Base-by-base conservation (phyloP, 2,113 vertebrate genomes). In the Gobius niger region DNA sequence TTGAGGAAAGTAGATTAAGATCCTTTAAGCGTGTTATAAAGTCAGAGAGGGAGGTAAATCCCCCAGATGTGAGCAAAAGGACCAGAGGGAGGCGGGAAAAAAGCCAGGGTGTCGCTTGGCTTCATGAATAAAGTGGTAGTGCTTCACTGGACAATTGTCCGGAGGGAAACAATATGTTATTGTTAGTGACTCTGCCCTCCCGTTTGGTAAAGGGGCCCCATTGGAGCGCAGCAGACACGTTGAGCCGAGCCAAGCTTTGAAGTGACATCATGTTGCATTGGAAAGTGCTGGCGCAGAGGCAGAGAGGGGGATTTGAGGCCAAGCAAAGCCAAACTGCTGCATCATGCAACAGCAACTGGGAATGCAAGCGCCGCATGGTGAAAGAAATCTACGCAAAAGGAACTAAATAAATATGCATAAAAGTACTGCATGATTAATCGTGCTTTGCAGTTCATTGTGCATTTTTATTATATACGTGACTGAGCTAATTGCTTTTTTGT, bases 1-100 rank as follows among this genome's bases (percentile, higher is more conserved):
- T 76, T 76, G 82, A 86, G 71, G 83, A 66, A 78, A 86, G 83
- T 89, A 84, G 87, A 89, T 91, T 91, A 87, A 24, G 41, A 73
- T 71, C 73, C 68, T 51, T 87, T 85, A 73, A 82, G 76, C 83
- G 83, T 80, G 77, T 87, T 76, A 67, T 83, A 80, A 74, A 81
- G 80, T 76, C 42, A 13, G 34, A 14, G 66, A 47, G 56, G 67
- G 65, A 71, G 68, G 83, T 73, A 64, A 59, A 69, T 68, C 81
- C 75, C 63, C 70, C 16, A 42, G 63, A 70, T 68, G 16, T 18
- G 7, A 56, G 67, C 73, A 80, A 81, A 82, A 54, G 62, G 66
- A 88, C 66, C 56, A 49, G 60, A 73, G 66, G 67, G 24, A 34
- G 24, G 24, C n/a, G 24, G 24, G 67, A 47, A 69, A 71, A 19